phyloP scores from a whole-genome alignment of 2,113 vertebrate species.

The Orthochromis malagaraziensis region DNA sequence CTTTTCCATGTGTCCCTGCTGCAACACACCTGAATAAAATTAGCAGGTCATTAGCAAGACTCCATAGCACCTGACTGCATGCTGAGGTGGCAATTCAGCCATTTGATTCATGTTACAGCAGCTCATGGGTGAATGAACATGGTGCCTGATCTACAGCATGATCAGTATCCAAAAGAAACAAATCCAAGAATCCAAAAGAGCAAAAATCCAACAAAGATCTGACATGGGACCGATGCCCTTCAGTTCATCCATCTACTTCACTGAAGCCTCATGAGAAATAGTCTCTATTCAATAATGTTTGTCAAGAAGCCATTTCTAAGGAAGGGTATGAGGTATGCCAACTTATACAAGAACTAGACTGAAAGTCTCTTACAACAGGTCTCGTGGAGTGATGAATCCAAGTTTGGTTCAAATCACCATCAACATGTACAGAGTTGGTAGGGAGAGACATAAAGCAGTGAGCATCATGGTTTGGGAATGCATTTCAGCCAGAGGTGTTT shows the following conservation, averaged over 20 bases:
- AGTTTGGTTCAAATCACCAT: not conserved
- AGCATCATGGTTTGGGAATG: not conserved
- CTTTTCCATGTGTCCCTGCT: not conserved
- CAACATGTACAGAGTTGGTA: not conserved
- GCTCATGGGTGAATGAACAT: not conserved
- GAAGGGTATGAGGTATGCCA: not conserved
- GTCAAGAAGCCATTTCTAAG: not conserved
- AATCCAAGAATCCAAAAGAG: not conserved
- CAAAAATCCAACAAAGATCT: not conserved
- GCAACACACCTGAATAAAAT: not conserved
- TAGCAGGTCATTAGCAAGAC: not conserved
- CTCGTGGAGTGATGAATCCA: fast-evolving
- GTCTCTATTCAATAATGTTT: not conserved
- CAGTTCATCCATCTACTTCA: not conserved
- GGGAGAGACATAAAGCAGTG: not conserved
- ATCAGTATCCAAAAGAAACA: not conserved
- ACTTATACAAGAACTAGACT: not conserved
- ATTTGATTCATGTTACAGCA: not conserved
- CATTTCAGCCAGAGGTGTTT: not conserved
- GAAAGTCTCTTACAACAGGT: not conserved
- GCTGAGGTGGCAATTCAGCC: not conserved
- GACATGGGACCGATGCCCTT: not conserved
- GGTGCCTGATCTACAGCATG: not conserved
- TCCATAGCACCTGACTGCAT: not conserved
- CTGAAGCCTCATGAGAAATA: not conserved